Conservation (phyloP, 1,140 invertebrate species). For the Goniozus legneri region DNA sequence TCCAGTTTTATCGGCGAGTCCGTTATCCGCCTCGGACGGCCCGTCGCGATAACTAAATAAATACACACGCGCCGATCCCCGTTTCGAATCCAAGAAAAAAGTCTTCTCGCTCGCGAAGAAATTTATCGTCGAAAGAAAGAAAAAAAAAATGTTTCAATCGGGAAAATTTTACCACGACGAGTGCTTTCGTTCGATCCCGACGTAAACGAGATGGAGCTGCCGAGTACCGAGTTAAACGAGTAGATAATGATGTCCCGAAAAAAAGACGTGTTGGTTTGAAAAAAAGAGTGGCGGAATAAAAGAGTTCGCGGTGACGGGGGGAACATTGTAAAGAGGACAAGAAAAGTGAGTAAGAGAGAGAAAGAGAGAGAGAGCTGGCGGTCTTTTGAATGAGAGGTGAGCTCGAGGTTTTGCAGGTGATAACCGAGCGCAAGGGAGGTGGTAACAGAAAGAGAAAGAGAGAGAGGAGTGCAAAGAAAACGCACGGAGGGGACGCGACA, state of each 20-base stretch:
- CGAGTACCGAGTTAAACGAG: slow-evolving; percentile 19
- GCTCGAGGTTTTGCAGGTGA: background rate
- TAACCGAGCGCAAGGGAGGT: background rate
- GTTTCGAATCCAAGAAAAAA: too few relatives aligned
- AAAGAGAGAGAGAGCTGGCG: background rate
- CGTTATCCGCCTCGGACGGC: too few relatives aligned
- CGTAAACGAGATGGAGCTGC: too few relatives aligned
- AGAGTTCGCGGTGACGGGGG: background rate
- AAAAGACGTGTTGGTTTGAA: background rate
- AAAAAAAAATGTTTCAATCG: background rate
- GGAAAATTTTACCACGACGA: background rate
- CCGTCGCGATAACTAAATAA: too few relatives aligned
- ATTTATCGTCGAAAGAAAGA: slow-evolving; percentile 14
- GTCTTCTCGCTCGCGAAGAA: too few relatives aligned
- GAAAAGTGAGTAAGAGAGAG: slow-evolving; percentile 7
- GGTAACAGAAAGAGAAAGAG: slow-evolving; percentile 1
- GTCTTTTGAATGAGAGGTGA: slow-evolving; percentile 16
- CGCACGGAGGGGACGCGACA: slow-evolving; percentile 29
- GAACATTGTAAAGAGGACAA: background rate
- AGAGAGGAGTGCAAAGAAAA: slow-evolving; percentile 4
- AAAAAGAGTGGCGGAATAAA: slow-evolving; percentile 10
- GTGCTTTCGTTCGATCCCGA: too few relatives aligned
- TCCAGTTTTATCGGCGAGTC: too few relatives aligned
- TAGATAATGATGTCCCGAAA: slow-evolving; percentile 22
- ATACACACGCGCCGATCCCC: too few relatives aligned